Base-by-base conservation (phyloP, 1,140 invertebrate genomes). In the Meloidogyne hapla region DNA sequence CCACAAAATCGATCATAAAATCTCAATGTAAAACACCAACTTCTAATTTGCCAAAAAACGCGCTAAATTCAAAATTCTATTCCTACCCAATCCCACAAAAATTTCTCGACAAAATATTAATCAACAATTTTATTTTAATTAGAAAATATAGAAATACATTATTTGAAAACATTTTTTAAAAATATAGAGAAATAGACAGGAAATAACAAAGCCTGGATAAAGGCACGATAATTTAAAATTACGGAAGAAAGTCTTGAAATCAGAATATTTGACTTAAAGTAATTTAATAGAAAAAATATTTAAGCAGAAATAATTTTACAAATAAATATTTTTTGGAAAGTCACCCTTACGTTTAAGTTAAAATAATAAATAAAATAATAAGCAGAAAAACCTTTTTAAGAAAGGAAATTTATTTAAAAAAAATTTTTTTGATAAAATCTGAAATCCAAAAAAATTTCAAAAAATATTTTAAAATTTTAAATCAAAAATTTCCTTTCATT, bases 331-430 rank as follows among this genome's bases (percentile, higher is more conserved):
- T n/a, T 6, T 56, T 1, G n/a, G 18, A 56, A 56, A 56, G 18
- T 18, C 48, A 56, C 48, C 48, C 48, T 9, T n/a, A 6, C n/a
- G n/a, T 56, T 56, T 56, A 56, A 56, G 64, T 25, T 65, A 12
- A 65, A 65, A 65, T 64, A 65, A 28, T 40, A 42, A 68, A 68
- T 66, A 66, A 56, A n/a, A 18, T n/a, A n/a, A n/a, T 48, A 48
- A 48, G 45, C 12, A 56, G 48, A 56, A 33, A 33, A 33, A 8
- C 33, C 9, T 33, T 33, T 33, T 33, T 33, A 8, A 33, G 33
- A n/a, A 45, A 56, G 48, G 48, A 56, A 56, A 56, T 56, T 48
- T 48, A 8, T 33, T 33, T 33, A 6, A 48, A 48, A 48, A 48
- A 21, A 65, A 15, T 23, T 15, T 65, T 28, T 15, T 8, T 8